Conservation (phyloP, 2,888 invertebrate species). For the Zhuqinia jingwanae region DNA sequence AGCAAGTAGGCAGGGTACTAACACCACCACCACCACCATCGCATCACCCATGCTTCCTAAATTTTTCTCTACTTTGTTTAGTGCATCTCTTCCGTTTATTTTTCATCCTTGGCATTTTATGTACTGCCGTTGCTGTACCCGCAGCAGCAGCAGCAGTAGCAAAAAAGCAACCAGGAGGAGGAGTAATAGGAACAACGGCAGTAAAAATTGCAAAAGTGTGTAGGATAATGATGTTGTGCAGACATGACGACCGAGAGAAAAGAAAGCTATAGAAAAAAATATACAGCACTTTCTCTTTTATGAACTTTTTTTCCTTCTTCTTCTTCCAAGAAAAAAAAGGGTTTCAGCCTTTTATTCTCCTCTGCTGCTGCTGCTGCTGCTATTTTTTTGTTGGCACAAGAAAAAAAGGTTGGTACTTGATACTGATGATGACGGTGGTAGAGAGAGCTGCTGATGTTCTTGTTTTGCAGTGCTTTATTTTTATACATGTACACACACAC, state of each 20-base stretch:
- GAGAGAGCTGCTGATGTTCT: not conserved
- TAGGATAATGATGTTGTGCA: constrained; percentile 56
- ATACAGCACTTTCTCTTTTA: constrained; percentile 38
- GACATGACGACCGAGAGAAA: constrained; percentile 3
- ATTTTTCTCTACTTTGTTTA: no score
- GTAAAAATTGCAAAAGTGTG: constrained; percentile 50
- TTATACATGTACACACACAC: not conserved
- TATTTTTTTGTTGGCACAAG: constrained; percentile 2
- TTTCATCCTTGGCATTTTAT: constrained; percentile 44
- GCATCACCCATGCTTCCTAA: no score
- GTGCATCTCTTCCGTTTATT: not conserved
- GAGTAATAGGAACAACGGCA: not conserved
- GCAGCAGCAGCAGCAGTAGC: not conserved
- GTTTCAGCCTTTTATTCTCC: not conserved
- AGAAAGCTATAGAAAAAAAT: no score
- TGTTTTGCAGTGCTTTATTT: no score
- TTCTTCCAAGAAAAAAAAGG: no score
- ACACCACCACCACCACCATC: no score
- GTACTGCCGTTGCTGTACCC: not conserved
- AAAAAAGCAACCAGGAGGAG: no score
- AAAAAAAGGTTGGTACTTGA: not conserved
- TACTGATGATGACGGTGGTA: not conserved
- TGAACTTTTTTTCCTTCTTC: constrained; percentile 39
- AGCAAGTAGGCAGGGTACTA: no score
- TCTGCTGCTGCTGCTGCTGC: no score